Conservation (phyloP, 2,113 vertebrate genomes). For the Apodemus sylvaticus region DNA sequence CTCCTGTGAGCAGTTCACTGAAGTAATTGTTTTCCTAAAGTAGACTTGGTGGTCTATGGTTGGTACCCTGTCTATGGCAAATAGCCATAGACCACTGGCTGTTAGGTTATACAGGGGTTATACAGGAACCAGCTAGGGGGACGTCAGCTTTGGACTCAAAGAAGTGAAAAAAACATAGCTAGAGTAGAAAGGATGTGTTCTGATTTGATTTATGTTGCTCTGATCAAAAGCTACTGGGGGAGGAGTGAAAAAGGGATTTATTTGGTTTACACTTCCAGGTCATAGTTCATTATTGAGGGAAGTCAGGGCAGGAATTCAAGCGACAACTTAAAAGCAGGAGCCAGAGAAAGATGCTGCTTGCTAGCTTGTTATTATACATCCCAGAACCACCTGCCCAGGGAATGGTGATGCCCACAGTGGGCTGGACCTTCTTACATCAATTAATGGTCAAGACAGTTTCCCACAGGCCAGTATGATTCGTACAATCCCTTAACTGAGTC, state of each 20-base stretch:
- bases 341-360: background rate
- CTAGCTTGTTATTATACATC: background rate
- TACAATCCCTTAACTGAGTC: background rate
- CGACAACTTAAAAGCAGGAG: background rate
- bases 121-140: background rate
- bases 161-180: background rate
- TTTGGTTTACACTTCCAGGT: background rate
- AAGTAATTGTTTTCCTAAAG: background rate
- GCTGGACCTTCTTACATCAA: background rate
- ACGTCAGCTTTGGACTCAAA: background rate
- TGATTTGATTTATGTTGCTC: background rate
- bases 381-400: background rate
- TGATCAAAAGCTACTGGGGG: background rate
- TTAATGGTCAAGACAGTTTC: background rate
- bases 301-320: background rate
- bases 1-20: background rate
- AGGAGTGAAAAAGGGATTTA: background rate
- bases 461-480: background rate
- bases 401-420: background rate
- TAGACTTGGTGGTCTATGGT: background rate
- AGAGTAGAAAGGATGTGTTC: background rate
- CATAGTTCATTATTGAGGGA: background rate
- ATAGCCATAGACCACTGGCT: background rate
- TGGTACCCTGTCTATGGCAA: background rate
- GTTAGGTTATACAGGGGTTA: background rate